Conservation (phyloP, 2,888 invertebrate species). For the Drosophila recens region DNA sequence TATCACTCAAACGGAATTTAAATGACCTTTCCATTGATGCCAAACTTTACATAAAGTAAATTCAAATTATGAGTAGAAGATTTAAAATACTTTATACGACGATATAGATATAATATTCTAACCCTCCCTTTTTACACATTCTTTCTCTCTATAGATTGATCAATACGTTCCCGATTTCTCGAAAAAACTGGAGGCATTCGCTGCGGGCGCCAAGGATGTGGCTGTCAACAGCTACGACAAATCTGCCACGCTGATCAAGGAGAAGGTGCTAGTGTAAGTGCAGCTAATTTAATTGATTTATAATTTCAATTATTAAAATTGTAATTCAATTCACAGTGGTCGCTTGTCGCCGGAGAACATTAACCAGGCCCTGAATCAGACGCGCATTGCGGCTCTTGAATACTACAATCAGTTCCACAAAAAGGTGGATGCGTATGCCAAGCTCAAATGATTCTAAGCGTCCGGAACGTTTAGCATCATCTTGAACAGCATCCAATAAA, state of each 20-base stretch:
- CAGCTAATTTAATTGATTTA: neutral
- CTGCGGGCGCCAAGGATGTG: slow-evolving; percentile 85
- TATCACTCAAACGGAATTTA: too few relatives aligned
- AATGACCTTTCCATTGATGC: too few relatives aligned
- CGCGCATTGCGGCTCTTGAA: slow-evolving; percentile 88
- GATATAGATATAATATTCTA: neutral
- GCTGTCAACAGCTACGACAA: slow-evolving; percentile 86
- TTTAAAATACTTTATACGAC: too few relatives aligned
- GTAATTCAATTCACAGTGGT: slow-evolving; percentile 86
- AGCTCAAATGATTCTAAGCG: slow-evolving; percentile 88
- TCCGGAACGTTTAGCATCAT: slow-evolving; percentile 67
- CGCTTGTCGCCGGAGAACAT: slow-evolving; percentile 92
- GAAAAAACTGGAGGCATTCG: slow-evolving; percentile 87
- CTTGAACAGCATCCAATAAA: slow-evolving; percentile 23
- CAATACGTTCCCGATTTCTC: slow-evolving; percentile 90
- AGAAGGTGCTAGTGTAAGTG: slow-evolving; percentile 93
- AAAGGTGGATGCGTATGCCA: slow-evolving; percentile 91
- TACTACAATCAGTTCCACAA: slow-evolving; percentile 92
- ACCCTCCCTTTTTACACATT: neutral
- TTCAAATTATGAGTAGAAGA: too few relatives aligned
- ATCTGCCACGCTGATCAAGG: slow-evolving; percentile 88
- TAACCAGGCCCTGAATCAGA: slow-evolving; percentile 90
- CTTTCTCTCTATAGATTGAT: slow-evolving; percentile 86
- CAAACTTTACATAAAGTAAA: too few relatives aligned
- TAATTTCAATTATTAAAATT: neutral